A percentile compares a stretch with the other conserved stretches of the same genome.
phyloP scores from a whole-genome alignment of 2,888 invertebrate species.

The Scaptomyza reducta region DNA sequence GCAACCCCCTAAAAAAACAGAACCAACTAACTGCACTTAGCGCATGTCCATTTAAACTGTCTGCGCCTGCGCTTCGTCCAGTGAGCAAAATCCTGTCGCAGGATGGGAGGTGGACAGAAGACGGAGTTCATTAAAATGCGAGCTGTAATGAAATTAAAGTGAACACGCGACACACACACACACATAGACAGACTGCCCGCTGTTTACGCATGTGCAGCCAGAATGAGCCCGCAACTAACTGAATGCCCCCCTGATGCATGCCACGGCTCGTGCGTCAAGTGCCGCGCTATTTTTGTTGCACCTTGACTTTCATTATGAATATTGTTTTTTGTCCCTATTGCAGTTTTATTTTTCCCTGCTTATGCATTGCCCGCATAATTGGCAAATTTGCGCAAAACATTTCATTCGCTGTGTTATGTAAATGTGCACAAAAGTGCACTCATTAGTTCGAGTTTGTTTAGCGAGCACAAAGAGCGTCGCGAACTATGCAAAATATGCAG shows the following conservation, averaged over 20 bases:
- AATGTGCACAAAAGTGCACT: conserved; percentile 49
- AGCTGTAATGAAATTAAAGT: conserved; percentile 76
- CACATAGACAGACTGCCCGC: conserved; percentile 62
- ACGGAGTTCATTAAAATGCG: conserved; percentile 69
- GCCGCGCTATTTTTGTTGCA: conserved; percentile 73
- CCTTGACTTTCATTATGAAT: conserved; percentile 66
- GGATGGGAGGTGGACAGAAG: conserved; percentile 31
- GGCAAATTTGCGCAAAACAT: conserved; percentile 55
- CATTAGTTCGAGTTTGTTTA: conserved; percentile 74
- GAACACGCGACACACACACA: conserved; percentile 53
- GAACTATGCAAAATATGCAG: conserved; percentile 38
- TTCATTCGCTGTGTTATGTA: conserved; percentile 40
- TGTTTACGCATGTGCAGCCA: conserved; percentile 64
- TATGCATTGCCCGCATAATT: conserved; percentile 68
- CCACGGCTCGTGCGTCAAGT: conserved; percentile 57
- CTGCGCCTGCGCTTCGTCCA: conserved; percentile 68
- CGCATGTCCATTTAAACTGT: conserved; percentile 66
- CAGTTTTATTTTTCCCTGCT: conserved; percentile 10
- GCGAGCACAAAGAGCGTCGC: conserved; percentile 41
- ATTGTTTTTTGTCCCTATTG: conserved; percentile 20
- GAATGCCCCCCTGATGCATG: conserved; percentile 7
- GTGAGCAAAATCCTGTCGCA: conserved; percentile 57
- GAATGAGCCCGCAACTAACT: conserved; percentile 23
- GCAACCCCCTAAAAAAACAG: conserved; percentile 62
- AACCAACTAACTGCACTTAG: conserved; percentile 45